Conservation (phyloP, 35 echinoderm and acorn worm genomes). For the Lytechinus pictus region DNA sequence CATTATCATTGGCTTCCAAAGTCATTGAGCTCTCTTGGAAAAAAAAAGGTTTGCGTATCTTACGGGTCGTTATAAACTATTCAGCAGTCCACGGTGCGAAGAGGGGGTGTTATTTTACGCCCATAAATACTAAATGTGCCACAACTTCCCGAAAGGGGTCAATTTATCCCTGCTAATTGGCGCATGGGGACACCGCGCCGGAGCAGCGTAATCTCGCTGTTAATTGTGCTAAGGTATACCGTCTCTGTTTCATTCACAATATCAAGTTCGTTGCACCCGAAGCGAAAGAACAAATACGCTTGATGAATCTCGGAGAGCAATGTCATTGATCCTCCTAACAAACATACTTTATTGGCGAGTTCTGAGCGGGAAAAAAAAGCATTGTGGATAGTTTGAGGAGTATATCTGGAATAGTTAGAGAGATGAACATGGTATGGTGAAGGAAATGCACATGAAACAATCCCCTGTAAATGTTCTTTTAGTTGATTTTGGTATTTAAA, state of each 20-base stretch:
- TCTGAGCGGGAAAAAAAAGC: no score
- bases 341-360: background rate
- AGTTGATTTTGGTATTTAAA: no score
- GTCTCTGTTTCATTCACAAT: background rate
- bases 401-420: no score
- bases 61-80: background rate
- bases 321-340: background rate
- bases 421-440: no score
- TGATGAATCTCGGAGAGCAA: background rate
- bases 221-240: background rate
- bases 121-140: constrained; percentile 12
- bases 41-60: background rate
- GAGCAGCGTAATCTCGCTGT: background rate
- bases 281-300: constrained; percentile 18
- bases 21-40: background rate
- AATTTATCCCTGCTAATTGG: background rate
- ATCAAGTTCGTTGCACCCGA: background rate
- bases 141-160: background rate
- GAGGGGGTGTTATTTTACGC: background rate
- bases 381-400: no score
- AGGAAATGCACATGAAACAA: no score
- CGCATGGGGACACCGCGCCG: background rate
- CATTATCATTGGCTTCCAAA: background rate
- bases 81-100: background rate
- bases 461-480: no score